Percentiles rank a stretch among this genome's conserved stretches.
Evolutionary conservation across 2,113 vertebrate species (phyloP).

Genomic region (Limanda limanda): DNA sequence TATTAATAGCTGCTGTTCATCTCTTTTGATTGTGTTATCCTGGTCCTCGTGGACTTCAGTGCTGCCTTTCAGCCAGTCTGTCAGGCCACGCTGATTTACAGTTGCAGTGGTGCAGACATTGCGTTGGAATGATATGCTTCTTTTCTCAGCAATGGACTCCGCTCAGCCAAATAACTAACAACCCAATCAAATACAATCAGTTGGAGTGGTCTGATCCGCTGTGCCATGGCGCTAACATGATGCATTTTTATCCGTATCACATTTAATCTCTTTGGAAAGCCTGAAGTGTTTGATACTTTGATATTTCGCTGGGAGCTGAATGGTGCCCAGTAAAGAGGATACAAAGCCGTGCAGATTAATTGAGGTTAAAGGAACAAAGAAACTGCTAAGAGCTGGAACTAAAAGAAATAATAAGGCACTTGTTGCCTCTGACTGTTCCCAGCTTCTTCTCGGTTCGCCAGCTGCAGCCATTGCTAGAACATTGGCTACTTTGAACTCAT

Average conservation of each 20-base stretch:
- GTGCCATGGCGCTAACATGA: slow-evolving; percentile 5
- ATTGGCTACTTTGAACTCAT: slow-evolving; percentile 2
- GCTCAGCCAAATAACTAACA: slow-evolving; percentile 46
- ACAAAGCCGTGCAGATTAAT: slow-evolving; percentile 30
- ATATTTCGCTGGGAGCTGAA: slow-evolving; percentile 12
- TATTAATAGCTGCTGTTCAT: neutral
- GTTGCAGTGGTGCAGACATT: neutral
- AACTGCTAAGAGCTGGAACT: neutral
- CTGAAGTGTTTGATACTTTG: slow-evolving; percentile 14
- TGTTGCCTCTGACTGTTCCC: slow-evolving; percentile 1
- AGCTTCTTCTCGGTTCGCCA: neutral
- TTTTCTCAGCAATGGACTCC: slow-evolving; percentile 40
- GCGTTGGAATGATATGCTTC: slow-evolving; percentile 24
- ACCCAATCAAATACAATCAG: slow-evolving; percentile 52
- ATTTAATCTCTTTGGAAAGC: slow-evolving; percentile 39
- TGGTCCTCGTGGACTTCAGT: slow-evolving; percentile 1
- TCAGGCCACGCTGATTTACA: slow-evolving; percentile 37
- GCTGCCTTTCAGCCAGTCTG: neutral
- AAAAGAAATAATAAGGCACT: slow-evolving; percentile 23
- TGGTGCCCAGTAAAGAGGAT: slow-evolving; percentile 15
- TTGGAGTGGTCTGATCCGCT: slow-evolving; percentile 33
- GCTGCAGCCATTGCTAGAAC: neutral
- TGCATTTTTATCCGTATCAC: slow-evolving; percentile 26
- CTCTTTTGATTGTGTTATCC: slow-evolving; percentile 21
- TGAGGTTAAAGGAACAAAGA: slow-evolving; percentile 45